Base-by-base conservation (phyloP, 2,113 vertebrate species). In the Todiramphus chloris region DNA sequence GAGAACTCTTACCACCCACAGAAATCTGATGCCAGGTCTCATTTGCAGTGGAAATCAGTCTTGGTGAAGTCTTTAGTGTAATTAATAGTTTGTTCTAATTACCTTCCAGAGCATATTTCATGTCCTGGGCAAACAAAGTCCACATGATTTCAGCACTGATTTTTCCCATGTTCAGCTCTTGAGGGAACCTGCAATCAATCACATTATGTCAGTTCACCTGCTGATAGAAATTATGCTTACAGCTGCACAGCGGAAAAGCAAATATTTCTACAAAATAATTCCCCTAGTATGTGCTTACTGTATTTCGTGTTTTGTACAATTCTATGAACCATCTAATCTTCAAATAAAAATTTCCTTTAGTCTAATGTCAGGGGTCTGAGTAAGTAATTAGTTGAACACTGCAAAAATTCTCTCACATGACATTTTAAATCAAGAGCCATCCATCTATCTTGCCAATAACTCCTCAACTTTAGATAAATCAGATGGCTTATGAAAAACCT, bases 81-180 rank as follows among this genome's bases (percentile, higher is more conserved):
- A 56, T 86, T 75, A 82, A 69, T 55, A 78, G 27, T 53, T 81
- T 56, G 27, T 58, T 92, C 25, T 81, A 92, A 87, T 98, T 97
- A 99, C 99, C 99, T 98, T 99, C 99, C 97, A 99, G 98, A 64
- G 99, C 99, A 80, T 99, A 99, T 94, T 99, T 99, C 99, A 99
- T 99, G 87, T 99, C 99, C 93, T 98, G 98, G 86, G 99, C 98
- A 93, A 99, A 99, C 72, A 99, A 98, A 89, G 87, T 98, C 99
- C 99, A 99, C 97, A 97, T 99, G 93, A 99, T 98, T 96, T 99
- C 99, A 17, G 99, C 98, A 68, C 99, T 99, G 96, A 99, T 97
- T 97, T 98, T 99, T 31, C 99, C 99, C 98, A 98, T 99, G 95
- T 98, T 99, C 97, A 99, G 97, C 95, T 99, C 99, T 94, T 99